Base-by-base conservation (phyloP, 64 coral and sea anemone genomes). In the Stylophora pistillata region DNA sequence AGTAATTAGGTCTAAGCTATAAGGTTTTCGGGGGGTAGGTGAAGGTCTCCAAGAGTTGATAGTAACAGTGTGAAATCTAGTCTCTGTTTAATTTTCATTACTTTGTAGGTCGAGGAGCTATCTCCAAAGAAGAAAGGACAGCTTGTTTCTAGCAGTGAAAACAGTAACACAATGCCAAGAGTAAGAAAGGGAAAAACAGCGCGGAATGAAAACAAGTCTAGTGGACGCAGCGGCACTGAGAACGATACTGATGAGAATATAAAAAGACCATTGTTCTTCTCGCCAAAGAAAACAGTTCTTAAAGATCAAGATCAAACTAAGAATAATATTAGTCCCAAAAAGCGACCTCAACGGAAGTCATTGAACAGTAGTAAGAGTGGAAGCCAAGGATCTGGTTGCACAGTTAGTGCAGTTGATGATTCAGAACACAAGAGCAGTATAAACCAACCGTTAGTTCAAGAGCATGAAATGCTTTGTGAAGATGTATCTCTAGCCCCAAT, bases 221-320 rank as follows among this genome's bases (percentile, higher is more conserved):
- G 59, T n/a, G n/a, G n/a, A n/a, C n/a, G n/a, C 1, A 70, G 32
- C 59, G 28, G 20, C 21, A 69, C 80, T 16, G 80, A 84, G 33
- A 41, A 7, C 47, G 80, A 84, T 11, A 70, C 13, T 13, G 60
- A 47, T 9, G 32, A 84, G 14, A 53, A 21, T 84, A 21, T 69
- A n/a, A 84, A 53, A 14, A 70, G 52, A 37, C 33, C 37, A 10
- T 37, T 84, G 58, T 84, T 68, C 80, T 84, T 66, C 53, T 84
- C 80, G 27, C 80, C 80, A 21, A 70, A 65, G 21, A 84, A 70
- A 70, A 54, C 21, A 2, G 33, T 34, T 13, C n/a, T 28, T 10
- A 70, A 82, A 64, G 37, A 15, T 10, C 23, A 82, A 64, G 37
- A 15, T 10, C 23, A 23, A 69, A 68, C 9, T 13, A 15, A 23